Percentiles rank a stretch among this genome's conserved stretches.
These are phyloP conservation scores for Centruroides sculpturatus DNA, from an alignment of 1,140 invertebrate genomes.

Conservation along the genomic window DNA sequence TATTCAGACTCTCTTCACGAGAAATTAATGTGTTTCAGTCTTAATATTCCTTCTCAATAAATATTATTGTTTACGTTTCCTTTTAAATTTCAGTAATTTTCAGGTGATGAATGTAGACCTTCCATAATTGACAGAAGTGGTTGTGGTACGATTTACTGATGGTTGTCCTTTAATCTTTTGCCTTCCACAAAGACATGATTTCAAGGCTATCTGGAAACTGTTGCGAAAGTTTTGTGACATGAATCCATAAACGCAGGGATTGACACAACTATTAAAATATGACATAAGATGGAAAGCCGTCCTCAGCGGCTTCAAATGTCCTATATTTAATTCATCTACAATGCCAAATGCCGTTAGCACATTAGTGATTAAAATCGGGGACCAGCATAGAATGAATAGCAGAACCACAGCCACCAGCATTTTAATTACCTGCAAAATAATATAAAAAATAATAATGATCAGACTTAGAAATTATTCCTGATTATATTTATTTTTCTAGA, in stretches of 20 bases:
- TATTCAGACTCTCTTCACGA: too few species aligned
- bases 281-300: slow-evolving; percentile 47
- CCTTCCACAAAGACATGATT: slow-evolving; percentile 22
- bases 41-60: too few species aligned
- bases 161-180: slow-evolving; percentile 11
- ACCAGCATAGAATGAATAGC: slow-evolving; percentile 51
- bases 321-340: slow-evolving; percentile 36
- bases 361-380: slow-evolving; percentile 47
- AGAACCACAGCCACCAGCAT: slow-evolving; percentile 54
- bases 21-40: too few species aligned
- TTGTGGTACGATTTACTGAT: slow-evolving; percentile 25
- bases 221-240: slow-evolving; percentile 63
- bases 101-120: slow-evolving; percentile 16
- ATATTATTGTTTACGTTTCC: too few species aligned
- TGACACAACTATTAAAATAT: slow-evolving; percentile 59
- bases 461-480: too few species aligned
- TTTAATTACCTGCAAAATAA: slow-evolving; percentile 42
- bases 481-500: too few species aligned
- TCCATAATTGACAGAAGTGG: slow-evolving; percentile 25
- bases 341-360: slow-evolving; percentile 44
- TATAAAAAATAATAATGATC: too few species aligned
- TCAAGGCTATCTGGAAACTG: slow-evolving; percentile 38
- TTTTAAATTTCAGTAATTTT: neutral
- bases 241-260: slow-evolving; percentile 63
- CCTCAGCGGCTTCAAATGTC: slow-evolving; percentile 42